Conservation (phyloP, 2,113 vertebrate species). For the Brachyhypopomus gauderio region DNA sequence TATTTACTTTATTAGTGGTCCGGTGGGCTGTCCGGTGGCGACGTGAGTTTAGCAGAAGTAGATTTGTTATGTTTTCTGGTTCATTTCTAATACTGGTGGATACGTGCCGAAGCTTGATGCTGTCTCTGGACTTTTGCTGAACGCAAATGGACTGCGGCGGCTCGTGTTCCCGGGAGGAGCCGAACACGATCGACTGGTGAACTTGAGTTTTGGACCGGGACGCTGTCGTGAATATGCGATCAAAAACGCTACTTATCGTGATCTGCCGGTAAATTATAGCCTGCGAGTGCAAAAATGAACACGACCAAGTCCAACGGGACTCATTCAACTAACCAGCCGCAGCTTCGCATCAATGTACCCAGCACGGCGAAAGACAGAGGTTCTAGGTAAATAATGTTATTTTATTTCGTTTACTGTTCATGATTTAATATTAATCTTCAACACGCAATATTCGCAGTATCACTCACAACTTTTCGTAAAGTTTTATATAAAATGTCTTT, state of each 20-base stretch:
- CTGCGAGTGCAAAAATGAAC: conserved; percentile 4
- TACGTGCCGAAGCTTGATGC: no score
- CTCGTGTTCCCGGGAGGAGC: not conserved
- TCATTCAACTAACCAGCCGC: not conserved
- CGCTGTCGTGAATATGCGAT: not conserved
- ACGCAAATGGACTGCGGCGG: not conserved
- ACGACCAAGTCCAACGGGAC: conserved; percentile 47
- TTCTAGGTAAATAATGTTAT: conserved; percentile 59
- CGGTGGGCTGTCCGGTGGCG: no score
- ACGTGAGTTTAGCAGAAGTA: no score
- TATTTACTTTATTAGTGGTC: no score
- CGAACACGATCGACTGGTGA: not conserved
- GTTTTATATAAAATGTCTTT: no score
- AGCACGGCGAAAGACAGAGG: conserved; percentile 63
- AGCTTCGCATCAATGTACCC: conserved; percentile 21
- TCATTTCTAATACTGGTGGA: no score
- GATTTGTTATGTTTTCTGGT: no score
- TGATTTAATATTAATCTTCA: no score
- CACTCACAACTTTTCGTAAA: no score
- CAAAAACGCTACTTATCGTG: not conserved
- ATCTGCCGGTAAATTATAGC: conserved; percentile 1
- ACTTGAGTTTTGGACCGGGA: not conserved
- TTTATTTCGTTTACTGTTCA: no score
- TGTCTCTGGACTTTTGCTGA: no score
- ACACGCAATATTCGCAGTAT: no score